Conservation (phyloP, 2,888 invertebrate species). For the Phorcus lineatus region DNA sequence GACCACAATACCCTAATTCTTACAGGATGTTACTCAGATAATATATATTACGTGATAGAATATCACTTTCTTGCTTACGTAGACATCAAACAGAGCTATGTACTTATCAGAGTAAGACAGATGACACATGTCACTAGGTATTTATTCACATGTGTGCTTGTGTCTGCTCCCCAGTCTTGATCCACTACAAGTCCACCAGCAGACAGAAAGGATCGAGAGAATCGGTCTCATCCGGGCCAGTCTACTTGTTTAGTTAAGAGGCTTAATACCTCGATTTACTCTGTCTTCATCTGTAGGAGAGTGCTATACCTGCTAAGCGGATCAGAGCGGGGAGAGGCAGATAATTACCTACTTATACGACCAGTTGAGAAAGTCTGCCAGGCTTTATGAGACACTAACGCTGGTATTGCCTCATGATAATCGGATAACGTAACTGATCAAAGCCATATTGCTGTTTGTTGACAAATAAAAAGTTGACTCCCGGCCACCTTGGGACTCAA, state of each 20-base stretch:
- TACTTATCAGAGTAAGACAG: too few relatives aligned
- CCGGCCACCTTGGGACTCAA: too few relatives aligned
- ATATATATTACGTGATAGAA: too few relatives aligned
- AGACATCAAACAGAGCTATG: too few relatives aligned
- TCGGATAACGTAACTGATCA: background rate
- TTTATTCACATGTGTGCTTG: too few relatives aligned
- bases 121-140: too few relatives aligned
- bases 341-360: constrained; percentile 1
- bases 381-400: constrained; percentile 1
- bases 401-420: background rate
- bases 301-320: background rate
- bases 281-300: background rate
- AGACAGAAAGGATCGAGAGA: background rate
- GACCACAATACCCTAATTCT: too few relatives aligned
- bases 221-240: background rate
- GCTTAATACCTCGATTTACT: background rate
- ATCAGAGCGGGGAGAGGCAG: background rate
- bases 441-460: background rate
- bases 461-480: background rate
- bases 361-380: background rate
- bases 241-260: background rate
- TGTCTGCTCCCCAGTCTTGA: too few relatives aligned
- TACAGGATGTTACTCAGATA: too few relatives aligned
- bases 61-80: too few relatives aligned
- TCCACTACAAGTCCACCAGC: background rate